Base-by-base conservation (phyloP, 2,888 invertebrate genomes). In the Prosapia bicincta region DNA sequence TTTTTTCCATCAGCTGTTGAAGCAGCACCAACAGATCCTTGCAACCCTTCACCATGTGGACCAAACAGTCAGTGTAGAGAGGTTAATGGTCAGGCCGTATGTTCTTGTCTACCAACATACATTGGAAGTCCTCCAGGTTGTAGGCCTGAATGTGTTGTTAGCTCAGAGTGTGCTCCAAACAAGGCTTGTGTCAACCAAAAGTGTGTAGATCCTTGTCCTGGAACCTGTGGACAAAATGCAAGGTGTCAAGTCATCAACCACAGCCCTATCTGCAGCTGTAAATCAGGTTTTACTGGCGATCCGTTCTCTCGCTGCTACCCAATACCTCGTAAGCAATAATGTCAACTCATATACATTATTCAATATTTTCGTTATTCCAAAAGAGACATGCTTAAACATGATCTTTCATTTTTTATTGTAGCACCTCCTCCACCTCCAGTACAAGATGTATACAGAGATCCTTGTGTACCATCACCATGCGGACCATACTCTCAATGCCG, bases 91-190 rank as follows among this genome's bases (percentile, higher is more conserved):
- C 81, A 90, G 80, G 93, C 92, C 82, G 91, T 93, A 79, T 94
- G 94, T 85, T 87, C 90, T 81, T 94, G 94, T 85, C 84, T 91
- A 81, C 88, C 90, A 78, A 91, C 90, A 80, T 93, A 92, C 85
- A 89, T 89, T 81, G 94, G 94, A 72, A 92, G 93, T 85, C 93
- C 94, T 38, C 92, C 92, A 84, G 82, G 95, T 78, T 86, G 86
- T 66, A 72, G 79, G 66, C 81, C 80, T 25, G 79, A 93, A 85
- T 94, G 93, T 83, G 84, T 87, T 30, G 30, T 30, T 30, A 30
- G 30, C 30, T 30, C 30, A 9, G 30, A 30, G 9, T 87, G 87
- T 80, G 78, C 84, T 0, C 85, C 89, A 74, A 88, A 90, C 81
- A 89, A 86, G 9, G 30, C 30, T 30, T 30, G 30, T 30, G 30